Base-by-base conservation (phyloP, 2,113 vertebrate genomes). In the Notiomystis cincta region DNA sequence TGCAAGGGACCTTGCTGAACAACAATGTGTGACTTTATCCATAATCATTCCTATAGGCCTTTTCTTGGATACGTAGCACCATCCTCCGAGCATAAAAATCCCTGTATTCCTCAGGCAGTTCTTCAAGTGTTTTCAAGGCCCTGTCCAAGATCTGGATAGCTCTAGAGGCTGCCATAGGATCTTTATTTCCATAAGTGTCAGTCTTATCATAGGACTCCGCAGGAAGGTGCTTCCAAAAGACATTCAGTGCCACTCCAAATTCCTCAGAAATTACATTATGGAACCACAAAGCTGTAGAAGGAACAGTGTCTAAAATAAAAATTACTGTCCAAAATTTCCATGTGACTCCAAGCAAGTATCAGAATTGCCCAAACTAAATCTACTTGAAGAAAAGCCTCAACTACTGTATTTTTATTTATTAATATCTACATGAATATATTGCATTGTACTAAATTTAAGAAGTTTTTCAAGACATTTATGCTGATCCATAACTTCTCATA, bases 61-160 rank as follows among this genome's bases (percentile, higher is more conserved):
- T 98, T 84, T 98, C 98, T 89, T 99, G 98, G 92, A 99, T 99
- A 22, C 98, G 98, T 94, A 99, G 97, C 47, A 99, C 99, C 99
- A 99, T 99, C 35, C 98, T 98, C 27, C 99, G 98, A 6, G 98
- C 99, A 48, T 99, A 99, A 87, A 99, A 99, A 97, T 99, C 99
- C 57, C 97, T 97, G 23, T 99, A 99, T 66, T 99, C 99, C 12
- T 98, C 98, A 8, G 99, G 99, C 14, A 99, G 98, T 57, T 99
- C 98, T 23, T 99, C 99, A 78, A 99, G 97, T 15, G 97, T 95
- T 93, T 98, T 98, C 66, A 99, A 95, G 9, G 98, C 99, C 86
- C 98, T 98, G 91, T 99, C 99, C 91, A 99, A 96, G 20, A 98
- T 98, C 90, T 99, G 99, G 37, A 99, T 97, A 13, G 99, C 99